Base-by-base conservation (phyloP, 1,140 invertebrate species). In the Dreissena polymorpha region DNA sequence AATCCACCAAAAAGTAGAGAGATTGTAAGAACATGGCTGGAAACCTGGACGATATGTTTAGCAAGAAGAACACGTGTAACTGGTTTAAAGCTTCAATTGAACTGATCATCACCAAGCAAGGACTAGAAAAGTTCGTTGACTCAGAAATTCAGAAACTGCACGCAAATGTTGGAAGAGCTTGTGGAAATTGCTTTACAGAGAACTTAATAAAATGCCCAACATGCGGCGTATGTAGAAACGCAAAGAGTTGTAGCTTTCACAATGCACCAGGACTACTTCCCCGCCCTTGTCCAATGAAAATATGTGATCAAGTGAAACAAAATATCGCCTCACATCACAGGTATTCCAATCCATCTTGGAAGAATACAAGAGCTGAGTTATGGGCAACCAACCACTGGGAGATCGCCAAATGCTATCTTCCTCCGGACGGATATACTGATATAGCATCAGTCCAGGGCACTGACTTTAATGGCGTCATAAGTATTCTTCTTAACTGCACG, bases 401-500 rank as follows among this genome's bases (percentile, higher is more conserved):
- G 16, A 23, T 76, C 29, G 64, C 75, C 23, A 65, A 65, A 49
- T 53, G 64, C 29, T 77, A 23, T 39, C n/a, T 68, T 12, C 68
- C 68, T 21, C 68, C 68, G 14, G 68, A 29, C 13, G 68, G 68
- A 29, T 70, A 70, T 50, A 21, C 29, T 39, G 39, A 39, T 49
- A 6, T 29, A 18, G 49, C 10, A 14, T n/a, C 18, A 39, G 49
- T 39, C 7, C 25, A 27, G 12, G 68, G 39, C 21, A 70, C 68
- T 39, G 68, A 70, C 29, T 70, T 70, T 10, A 70, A 70, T 39
- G 68, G 68, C n/a, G 49, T 70, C 10, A 49, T 70, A 27, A 70
- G 68, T 49, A 27, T 70, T 21, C 14, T 39, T n/a, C 8, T 18
- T 21, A 70, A 70, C 68, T 49, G 49, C 16, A 50, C 16, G 21